phyloP scores from a whole-genome alignment of 2,113 vertebrate genomes.

The Cottus gobio region DNA sequence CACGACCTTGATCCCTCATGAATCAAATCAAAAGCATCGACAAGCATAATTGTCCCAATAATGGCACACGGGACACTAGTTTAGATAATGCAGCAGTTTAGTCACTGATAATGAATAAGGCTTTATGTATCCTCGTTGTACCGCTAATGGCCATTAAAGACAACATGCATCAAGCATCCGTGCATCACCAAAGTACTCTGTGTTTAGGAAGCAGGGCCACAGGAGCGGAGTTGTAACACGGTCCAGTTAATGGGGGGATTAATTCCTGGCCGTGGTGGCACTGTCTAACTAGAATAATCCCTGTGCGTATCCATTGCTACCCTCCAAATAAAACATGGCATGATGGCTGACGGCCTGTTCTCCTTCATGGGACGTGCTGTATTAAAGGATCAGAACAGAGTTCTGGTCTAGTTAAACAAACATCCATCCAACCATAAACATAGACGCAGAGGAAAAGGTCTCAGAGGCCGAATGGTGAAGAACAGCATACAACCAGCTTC shows the following conservation, averaged over 20 bases:
- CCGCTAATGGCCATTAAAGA: constrained; percentile 67
- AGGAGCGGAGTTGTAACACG: constrained; percentile 57
- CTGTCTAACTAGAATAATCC: constrained; percentile 66
- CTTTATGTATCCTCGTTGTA: constrained; percentile 58
- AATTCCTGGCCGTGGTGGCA: constrained; percentile 59
- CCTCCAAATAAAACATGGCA: constrained; percentile 57
- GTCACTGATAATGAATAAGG: constrained; percentile 52
- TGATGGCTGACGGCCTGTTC: constrained; percentile 47
- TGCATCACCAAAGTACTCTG: constrained; percentile 59
- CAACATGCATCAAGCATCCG: constrained; percentile 62
- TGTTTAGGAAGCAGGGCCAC: constrained; percentile 64
- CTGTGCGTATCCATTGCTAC: constrained; percentile 50
- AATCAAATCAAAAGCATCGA: constrained; percentile 71
- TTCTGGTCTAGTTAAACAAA: constrained; percentile 70
- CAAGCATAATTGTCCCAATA: constrained; percentile 59
- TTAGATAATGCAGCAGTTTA: constrained; percentile 57
- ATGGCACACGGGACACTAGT: constrained; percentile 39
- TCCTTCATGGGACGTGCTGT: constrained; percentile 48
- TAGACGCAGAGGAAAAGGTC: constrained; percentile 45
- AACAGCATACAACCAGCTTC: constrained; percentile 67
- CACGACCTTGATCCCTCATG: constrained; percentile 51
- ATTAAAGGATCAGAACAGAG: constrained; percentile 62
- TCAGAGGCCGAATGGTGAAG: constrained; percentile 56
- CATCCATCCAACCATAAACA: constrained; percentile 56
- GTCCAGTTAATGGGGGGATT: constrained; percentile 75